Conservation (phyloP, 2,797 vertebrate genomes). For the Mus minutoides region DNA sequence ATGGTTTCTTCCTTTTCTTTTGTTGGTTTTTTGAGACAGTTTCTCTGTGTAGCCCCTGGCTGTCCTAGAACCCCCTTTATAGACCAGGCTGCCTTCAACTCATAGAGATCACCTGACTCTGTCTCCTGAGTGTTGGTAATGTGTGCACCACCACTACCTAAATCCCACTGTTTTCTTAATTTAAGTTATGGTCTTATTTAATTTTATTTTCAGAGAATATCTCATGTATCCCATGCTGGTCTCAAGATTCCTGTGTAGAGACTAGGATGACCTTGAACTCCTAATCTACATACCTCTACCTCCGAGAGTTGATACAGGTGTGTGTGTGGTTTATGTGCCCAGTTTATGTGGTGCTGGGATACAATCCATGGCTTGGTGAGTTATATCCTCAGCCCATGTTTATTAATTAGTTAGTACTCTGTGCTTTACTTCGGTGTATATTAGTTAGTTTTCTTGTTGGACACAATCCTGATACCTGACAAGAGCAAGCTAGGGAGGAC, state of each 20-base stretch:
- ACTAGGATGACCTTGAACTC: neutral
- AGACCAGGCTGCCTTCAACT: neutral
- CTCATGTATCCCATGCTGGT: neutral
- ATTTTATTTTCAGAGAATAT: neutral
- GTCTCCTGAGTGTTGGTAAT: neutral
- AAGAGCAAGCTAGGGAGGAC: neutral
- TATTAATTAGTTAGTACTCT: constrained; percentile 32
- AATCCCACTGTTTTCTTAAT: neutral
- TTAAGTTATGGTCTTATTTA: neutral
- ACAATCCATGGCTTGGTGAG: neutral
- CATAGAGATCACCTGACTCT: neutral
- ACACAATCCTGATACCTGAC: neutral
- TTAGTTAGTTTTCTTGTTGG: neutral
- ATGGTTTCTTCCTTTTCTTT: neutral
- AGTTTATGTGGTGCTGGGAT: neutral
- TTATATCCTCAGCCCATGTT: neutral
- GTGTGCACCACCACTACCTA: neutral
- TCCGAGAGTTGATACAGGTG: neutral
- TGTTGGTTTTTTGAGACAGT: neutral
- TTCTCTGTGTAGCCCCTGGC: neutral
- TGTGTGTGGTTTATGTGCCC: neutral
- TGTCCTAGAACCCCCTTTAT: neutral
- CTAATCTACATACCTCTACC: neutral
- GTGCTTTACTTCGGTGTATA: neutral
- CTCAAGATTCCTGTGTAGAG: neutral